Base-by-base conservation (phyloP, 2,113 vertebrate species). In the Corvus cornix region DNA sequence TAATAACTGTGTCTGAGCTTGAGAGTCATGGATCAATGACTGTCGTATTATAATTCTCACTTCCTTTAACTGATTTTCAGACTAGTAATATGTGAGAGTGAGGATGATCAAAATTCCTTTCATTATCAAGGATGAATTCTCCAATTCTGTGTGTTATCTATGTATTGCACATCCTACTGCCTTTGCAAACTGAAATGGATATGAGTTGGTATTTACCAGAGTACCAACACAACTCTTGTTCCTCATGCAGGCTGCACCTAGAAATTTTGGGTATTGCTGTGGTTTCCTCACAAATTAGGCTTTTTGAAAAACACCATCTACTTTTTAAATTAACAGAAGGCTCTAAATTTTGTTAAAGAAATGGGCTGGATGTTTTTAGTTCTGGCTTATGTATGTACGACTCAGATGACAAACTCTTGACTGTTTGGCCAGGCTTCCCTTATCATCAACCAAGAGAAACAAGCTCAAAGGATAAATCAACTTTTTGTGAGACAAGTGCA, bases 121-220 rank as follows among this genome's bases (percentile, higher is more conserved):
- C 48, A 24, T 60, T 84, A 21, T 22, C 19, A 43, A 22, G 10
- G 4, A 10, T 18, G 10, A 78, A 35, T 52, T 74, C 26, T 59
- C 18, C 14, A 5, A 70, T 84, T 94, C 16, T 68, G 1, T 69
- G 1, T 46, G 8, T 58, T n/a, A 21, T 13, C 9, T 19, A 1
- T 10, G 10, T 20, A 2, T 11, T 27, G 10, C 21, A 22, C 13
- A 1, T 48, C 30, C 48, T 55, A 19, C 26, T 52, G 27, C 33
- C 46, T 82, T 72, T 82, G 39, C 30, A 68, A 37, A 44, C 17
- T 26, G n/a, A 35, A 60, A 51, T 8, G 1, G 1, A 4, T 2
- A 2, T 69, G 55, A 51, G 12, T n/a, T 0, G 0, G 2, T 41
- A 15, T 72, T 87, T 56, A 37, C 66, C 49, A 49, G 49, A 49